Percentiles rank a stretch among this genome's conserved stretches.
phyloP scores from a whole-genome alignment of 53 echinoderm and acorn worm genomes.

The Arbacia lixula region DNA sequence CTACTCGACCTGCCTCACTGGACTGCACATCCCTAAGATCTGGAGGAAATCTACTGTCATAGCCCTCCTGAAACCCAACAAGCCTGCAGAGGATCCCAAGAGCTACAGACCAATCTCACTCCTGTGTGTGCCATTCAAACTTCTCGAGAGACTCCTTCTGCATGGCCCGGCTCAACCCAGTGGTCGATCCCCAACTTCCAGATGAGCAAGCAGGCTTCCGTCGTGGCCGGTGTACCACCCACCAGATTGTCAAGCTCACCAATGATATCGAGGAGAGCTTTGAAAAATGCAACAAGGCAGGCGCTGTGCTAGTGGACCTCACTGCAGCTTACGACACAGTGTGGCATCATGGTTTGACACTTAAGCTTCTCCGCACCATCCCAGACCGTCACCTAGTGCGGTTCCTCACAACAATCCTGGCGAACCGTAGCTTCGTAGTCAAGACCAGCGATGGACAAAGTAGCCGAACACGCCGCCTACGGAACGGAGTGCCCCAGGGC shows the following conservation, averaged over 20 bases:
- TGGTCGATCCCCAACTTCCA: constrained; percentile 60
- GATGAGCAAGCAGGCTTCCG: constrained; percentile 71
- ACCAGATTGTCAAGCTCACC: constrained; percentile 54
- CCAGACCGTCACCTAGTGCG: constrained; percentile 54
- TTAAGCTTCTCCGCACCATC: constrained; percentile 51
- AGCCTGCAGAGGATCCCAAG: constrained; percentile 65
- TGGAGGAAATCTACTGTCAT: constrained; percentile 55
- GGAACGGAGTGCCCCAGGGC: constrained; percentile 54
- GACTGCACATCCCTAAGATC: constrained; percentile 50
- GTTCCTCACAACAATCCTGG: constrained; percentile 44
- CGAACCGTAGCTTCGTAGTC: constrained; percentile 58
- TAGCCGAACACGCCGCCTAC: constrained; percentile 33
- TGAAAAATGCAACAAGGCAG: constrained; percentile 57
- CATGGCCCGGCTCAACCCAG: constrained; percentile 29
- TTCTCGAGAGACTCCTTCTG: constrained; percentile 52
- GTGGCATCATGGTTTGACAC: constrained; percentile 57
- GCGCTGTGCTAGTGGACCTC: constrained; percentile 55
- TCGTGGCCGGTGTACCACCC: constrained; percentile 35
- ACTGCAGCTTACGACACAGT: constrained; percentile 70
- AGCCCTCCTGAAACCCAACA: constrained; percentile 63
- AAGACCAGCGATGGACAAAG: constrained; percentile 60
- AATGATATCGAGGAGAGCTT: constrained; percentile 57
- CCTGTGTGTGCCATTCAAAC: constrained; percentile 60
- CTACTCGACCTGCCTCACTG: constrained; percentile 49
- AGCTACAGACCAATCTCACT: constrained; percentile 62